Base-by-base conservation (phyloP, 2,797 vertebrate genomes). In the Periophthalmus magnuspinnatus region DNA sequence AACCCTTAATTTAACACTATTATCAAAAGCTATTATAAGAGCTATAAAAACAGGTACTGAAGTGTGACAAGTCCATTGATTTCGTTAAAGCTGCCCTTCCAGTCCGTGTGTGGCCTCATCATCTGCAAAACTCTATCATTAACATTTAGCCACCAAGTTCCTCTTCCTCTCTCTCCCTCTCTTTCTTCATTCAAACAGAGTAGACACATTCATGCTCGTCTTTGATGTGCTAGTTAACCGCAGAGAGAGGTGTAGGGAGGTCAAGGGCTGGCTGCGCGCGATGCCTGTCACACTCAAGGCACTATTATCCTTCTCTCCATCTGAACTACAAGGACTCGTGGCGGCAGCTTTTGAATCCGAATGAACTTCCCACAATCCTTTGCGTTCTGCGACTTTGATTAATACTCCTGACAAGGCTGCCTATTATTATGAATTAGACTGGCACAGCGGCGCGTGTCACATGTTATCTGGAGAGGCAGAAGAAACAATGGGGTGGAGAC, bases 371-470 rank as follows among this genome's bases (percentile, higher is more conserved):
- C 64, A 69, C 58, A 78, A 70, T 55, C 64, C 67, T 72, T 58
- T 32, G 72, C 78, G 87, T 79, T 77, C 72, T 24, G 47, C 80
- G 80, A 84, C 74, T 88, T 84, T 88, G 86, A 89, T 85, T 85
- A 88, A 84, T 87, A 87, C 81, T 79, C 70, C 84, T 86, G 84
- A 89, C 86, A 86, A 82, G 83, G 74, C 78, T 45, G 80, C 65
- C 78, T 72, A 80, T 87, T 89, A 85, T 84, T 81, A 78, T 85
- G 68, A 89, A 86, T 89, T 84, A 88, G 87, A 83, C 65, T 61
- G 22, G 72, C 77, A 72, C 76, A 68, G 74, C 70, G 70, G 81
- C 77, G 77, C 69, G 76, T 81, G 81, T 80, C 79, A 70, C 38
- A 71, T 41, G 36, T 84, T 86, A 84, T 85, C 82, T 88, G 36